phyloP scores from a whole-genome alignment of 1,140 invertebrate species.

The Luehdorfia chinensis region DNA sequence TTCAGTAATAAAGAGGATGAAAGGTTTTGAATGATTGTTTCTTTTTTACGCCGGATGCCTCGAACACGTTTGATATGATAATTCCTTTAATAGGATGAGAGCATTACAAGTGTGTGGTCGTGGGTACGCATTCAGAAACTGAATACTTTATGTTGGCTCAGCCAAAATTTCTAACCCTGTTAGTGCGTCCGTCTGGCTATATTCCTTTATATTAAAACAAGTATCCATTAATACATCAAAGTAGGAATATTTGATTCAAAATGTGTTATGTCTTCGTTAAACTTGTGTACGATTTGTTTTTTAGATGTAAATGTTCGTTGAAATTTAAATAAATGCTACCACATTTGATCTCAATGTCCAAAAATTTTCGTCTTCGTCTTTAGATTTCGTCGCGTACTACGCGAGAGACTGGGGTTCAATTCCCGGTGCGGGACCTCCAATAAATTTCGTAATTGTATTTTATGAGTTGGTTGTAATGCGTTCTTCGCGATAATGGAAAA shows the following conservation, averaged over 20 bases:
- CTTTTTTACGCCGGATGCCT: conserved; percentile 49
- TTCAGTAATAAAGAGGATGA: conserved; percentile 61
- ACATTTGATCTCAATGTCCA: no score
- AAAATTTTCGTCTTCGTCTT: no score
- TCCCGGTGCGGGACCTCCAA: no score
- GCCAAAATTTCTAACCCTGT: conserved; percentile 17
- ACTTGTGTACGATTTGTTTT: no score
- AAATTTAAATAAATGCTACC: no score
- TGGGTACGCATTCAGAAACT: conserved; percentile 51
- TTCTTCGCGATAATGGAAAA: no score
- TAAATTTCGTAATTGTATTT: no score
- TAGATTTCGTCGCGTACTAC: no score
- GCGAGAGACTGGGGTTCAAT: no score
- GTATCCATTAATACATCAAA: conserved; percentile 13
- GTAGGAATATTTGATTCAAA: conserved; percentile 1
- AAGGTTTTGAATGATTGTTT: conserved; percentile 63
- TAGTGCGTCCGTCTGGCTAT: conserved; percentile 10
- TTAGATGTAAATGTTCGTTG: no score
- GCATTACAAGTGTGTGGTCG: conserved; percentile 36
- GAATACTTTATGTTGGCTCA: conserved; percentile 28
- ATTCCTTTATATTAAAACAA: background rate
- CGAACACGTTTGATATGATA: conserved; percentile 70
- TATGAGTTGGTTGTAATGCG: no score
- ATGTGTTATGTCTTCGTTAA: background rate
- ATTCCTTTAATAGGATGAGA: conserved; percentile 63